phyloP scores from a whole-genome alignment of 2,113 vertebrate species.

The Myanophis thanlyinensis region DNA sequence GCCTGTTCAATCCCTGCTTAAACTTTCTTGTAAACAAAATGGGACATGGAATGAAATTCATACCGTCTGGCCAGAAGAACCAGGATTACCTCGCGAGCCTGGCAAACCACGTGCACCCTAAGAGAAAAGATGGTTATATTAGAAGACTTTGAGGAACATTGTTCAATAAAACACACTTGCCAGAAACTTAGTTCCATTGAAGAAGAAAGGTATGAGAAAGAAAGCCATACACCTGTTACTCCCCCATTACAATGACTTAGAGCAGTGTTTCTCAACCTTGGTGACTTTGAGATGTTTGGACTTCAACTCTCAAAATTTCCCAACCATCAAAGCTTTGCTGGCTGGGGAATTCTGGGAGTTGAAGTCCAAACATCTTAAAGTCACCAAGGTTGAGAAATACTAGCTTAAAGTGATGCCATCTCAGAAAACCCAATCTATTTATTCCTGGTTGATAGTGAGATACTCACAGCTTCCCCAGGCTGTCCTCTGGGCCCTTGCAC shows the following conservation, averaged over 20 bases:
- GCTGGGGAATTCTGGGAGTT: too few species aligned
- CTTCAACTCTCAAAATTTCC: too few species aligned
- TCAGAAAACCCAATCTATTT: too few species aligned
- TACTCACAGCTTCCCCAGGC: conserved; percentile 89
- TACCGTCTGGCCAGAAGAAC: conserved; percentile 79
- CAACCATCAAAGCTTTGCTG: too few species aligned
- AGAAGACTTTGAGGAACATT: neutral
- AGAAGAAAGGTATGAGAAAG: neutral
- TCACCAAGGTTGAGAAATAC: too few species aligned
- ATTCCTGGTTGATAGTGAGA: conserved; percentile 31
- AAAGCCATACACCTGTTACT: neutral
- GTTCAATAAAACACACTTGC: neutral
- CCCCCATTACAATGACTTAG: neutral
- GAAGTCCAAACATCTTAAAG: too few species aligned
- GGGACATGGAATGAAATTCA: neutral
- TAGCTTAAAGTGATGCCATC: neutral
- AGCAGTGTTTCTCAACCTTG: too few species aligned
- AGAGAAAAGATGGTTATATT: conserved; percentile 42
- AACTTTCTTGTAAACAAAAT: neutral
- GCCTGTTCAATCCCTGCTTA: neutral
- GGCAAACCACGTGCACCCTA: conserved; percentile 84
- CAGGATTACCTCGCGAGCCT: conserved; percentile 80
- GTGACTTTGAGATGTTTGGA: too few species aligned
- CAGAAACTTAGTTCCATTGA: neutral
- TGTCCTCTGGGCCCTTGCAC: conserved; percentile 83